Base-by-base conservation (phyloP, 2,888 invertebrate species). In the Idaea biselata region DNA sequence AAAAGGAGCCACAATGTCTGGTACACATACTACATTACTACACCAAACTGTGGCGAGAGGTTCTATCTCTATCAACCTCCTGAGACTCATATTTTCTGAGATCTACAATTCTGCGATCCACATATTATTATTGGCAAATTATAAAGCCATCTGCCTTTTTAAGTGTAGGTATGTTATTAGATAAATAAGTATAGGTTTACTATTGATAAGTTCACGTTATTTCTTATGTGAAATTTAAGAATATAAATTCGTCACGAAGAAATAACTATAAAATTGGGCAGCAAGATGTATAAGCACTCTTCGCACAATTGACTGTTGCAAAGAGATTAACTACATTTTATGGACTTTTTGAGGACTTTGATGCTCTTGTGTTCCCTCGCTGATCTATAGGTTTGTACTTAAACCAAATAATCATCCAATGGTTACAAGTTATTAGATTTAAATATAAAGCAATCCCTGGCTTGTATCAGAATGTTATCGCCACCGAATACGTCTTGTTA, bases 401-500 rank as follows among this genome's bases (percentile, higher is more conserved):
- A 3, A 14, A 44, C 14, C 44, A 14, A 44, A 8, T 44, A 3
- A 44, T 44, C 8, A 14, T 44, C 44, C 14, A 44, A 3, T 44
- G 44, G 44, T 7, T 11, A 14, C 14, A 8, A 44, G 11, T 44
- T 4, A 44, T 14, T 1, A 14, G 8, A 14, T 44, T 44, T 11
- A 44, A 44, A 44, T 44, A 14, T 11, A 44, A 44, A 44, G 44
- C 44, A 7, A 44, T 14, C 44, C 44, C 44, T 44, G 56, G 8
- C 44, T 63, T 56, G 58, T 64, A 60, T 64, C 58, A 53, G 60
- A 65, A 60, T 65, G 55, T 44, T 14, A 62, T 60, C 61, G 60
- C 59, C 54, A 65, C 63, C 64, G 58, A 68, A 62, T 62, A 70
- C 64, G 66, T 65, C 58, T 33, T 60, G 62, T 57, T 53, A 61